A percentile compares a stretch with the other conserved stretches of the same genome.
phyloP scores from a whole-genome alignment of 2,797 vertebrate species.

The Bryconaethiops microstoma region DNA sequence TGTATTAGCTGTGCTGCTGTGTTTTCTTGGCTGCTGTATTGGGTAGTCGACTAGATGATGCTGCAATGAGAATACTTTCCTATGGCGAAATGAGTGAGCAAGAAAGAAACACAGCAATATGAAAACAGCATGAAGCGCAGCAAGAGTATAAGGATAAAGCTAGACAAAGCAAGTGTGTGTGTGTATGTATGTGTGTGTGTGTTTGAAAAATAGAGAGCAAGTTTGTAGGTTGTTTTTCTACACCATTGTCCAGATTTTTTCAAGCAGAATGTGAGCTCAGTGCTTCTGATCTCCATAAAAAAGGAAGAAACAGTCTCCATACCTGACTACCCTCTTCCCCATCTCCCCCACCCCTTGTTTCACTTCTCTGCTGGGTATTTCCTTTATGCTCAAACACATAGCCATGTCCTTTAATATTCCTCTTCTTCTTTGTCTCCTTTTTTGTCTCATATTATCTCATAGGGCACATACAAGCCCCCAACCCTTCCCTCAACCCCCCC shows the following conservation, averaged over 20 bases:
- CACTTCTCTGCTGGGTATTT: not conserved
- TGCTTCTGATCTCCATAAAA: slow-evolving; percentile 11
- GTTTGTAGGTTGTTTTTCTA: not conserved
- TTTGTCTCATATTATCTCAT: not conserved
- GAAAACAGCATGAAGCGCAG: not conserved
- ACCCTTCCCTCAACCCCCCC: not conserved
- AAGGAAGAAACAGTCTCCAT: not conserved
- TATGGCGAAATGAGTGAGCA: not conserved
- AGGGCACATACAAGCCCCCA: not conserved
- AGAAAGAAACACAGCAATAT: not conserved
- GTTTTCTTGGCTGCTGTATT: too few species aligned
- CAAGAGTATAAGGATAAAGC: not conserved
- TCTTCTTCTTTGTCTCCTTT: not conserved
- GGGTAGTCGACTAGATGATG: not conserved
- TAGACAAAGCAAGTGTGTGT: not conserved
- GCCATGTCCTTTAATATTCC: not conserved
- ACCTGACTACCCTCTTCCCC: not conserved
- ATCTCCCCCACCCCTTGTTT: not conserved
- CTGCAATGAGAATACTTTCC: not conserved
- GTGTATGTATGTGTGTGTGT: not conserved
- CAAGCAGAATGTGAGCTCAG: not conserved
- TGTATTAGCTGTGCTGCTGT: not conserved
- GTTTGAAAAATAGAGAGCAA: not conserved
- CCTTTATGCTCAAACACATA: not conserved
- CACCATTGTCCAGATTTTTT: slow-evolving; percentile 6